phyloP scores from a whole-genome alignment of 2,113 vertebrate species.

The Lampris incognitus region DNA sequence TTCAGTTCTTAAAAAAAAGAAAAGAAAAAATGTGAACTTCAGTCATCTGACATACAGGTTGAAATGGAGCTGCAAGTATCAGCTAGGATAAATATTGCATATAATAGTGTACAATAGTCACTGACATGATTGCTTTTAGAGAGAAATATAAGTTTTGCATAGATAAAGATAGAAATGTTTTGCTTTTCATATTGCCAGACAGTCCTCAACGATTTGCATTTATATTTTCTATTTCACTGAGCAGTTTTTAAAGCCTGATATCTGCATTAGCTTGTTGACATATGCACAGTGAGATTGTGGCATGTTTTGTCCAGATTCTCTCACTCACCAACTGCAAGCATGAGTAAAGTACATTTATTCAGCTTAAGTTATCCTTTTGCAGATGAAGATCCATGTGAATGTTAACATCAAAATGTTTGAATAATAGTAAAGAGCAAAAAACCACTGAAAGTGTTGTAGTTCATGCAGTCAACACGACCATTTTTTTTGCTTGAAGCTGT shows the following conservation, averaged over 20 bases:
- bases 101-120: slow-evolving; percentile 19
- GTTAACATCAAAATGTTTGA: neutral
- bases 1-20: slow-evolving; percentile 12
- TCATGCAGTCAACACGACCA: neutral
- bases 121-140: slow-evolving; percentile 37
- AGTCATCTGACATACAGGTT: neutral
- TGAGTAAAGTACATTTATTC: neutral
- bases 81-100: neutral
- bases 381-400: neutral
- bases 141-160: neutral
- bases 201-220: neutral
- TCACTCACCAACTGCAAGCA: neutral
- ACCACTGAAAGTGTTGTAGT: slow-evolving; percentile 67
- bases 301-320: too few relatives aligned
- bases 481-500: slow-evolving; percentile 27
- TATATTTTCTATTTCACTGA: neutral
- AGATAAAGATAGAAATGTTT: neutral
- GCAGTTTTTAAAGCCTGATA: neutral
- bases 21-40: slow-evolving; percentile 4
- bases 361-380: neutral
- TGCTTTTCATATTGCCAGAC: too few relatives aligned
- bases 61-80: slow-evolving; percentile 7
- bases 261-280: too few relatives aligned
- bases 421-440: slow-evolving; percentile 66
- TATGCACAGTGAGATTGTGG: too few relatives aligned